Base-by-base conservation (phyloP, 64 coral and sea anemone species). In the Astreopora myriophthalma region DNA sequence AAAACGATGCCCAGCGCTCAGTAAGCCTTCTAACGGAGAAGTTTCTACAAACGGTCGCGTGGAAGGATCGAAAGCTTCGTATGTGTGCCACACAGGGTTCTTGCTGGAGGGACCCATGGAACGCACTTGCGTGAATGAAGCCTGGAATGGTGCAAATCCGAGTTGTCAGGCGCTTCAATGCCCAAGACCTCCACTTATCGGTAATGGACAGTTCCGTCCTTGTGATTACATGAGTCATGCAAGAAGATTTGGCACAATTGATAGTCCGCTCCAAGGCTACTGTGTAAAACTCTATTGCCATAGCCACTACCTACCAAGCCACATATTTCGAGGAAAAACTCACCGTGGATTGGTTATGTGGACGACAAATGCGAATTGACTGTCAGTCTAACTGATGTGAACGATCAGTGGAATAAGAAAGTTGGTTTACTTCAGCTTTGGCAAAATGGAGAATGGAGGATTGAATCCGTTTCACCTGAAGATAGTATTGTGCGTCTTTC, bases 221-320 rank as follows among this genome's bases (percentile, higher is more conserved):
- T 89, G 87, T 61, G 31, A 38, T 25, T 61, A 89, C 24, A 77
- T 89, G 33, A 89, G 60, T 0, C 31, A 89, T 66, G 26, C 87
- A 0, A 63, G 34, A 25, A 77, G 52, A 30, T 78, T 65, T 78
- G 87, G 87, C 4, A 89, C 87, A 66, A 28, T 42, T 29, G 6
- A 27, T 12, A 23, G 2, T 63, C 87, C 87, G 13, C 58, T 89
- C 13, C 33, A 89, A 42, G 87, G 87, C 17, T 89, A 78, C 52
- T 89, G 87, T 55, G 72, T 89, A 9, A 89, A 89, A 89, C 30
- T 89, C 62, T 10, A 77, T 3, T 89, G 87, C 34, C 0, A n/a
- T 6, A 17, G 1, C 8, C 20, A 16, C 2, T 79, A 89, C 6
- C 73, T 89, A 8, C 87, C 87, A 36, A 89, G 71, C 25, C 73